These are phyloP conservation scores for Neuroscelio doddi DNA, from an alignment of 2,888 invertebrate genomes.

Conservation along the genomic window DNA sequence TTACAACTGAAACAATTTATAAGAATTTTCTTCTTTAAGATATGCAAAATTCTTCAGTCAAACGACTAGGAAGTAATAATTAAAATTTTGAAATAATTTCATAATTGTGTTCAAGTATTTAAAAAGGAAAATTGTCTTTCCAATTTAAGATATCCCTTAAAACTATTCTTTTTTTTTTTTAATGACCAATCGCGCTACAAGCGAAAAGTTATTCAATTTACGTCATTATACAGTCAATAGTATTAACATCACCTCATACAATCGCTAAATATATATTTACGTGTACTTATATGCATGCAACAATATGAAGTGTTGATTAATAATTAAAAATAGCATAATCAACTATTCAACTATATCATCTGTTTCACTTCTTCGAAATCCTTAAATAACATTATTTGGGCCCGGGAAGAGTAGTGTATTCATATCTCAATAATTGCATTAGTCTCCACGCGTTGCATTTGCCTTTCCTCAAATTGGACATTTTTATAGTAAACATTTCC, in stretches of 20 bases:
- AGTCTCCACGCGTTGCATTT: conserved; percentile 53
- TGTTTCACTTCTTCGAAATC: conserved; percentile 32
- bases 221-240: conserved; percentile 44
- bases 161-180: conserved; percentile 44
- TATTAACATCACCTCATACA: conserved; percentile 45
- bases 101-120: no score
- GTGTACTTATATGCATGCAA: conserved; percentile 69
- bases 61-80: neutral
- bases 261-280: conserved; percentile 52
- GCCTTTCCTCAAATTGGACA: conserved; percentile 19
- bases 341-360: conserved; percentile 49
- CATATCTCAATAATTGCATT: conserved; percentile 48
- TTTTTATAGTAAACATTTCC: neutral
- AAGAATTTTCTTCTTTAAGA: no score
- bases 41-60: neutral
- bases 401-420: conserved; percentile 69
- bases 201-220: conserved; percentile 52
- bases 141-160: conserved; percentile 46
- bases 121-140: conserved; percentile 22
- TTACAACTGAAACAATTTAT: no score
- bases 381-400: conserved; percentile 68
- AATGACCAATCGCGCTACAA: conserved; percentile 63
- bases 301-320: conserved; percentile 63
- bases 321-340: conserved; percentile 64
- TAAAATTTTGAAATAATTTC: neutral